Base-by-base conservation (phyloP, 2,797 vertebrate species). In the Cyclopterus lumpus region DNA sequence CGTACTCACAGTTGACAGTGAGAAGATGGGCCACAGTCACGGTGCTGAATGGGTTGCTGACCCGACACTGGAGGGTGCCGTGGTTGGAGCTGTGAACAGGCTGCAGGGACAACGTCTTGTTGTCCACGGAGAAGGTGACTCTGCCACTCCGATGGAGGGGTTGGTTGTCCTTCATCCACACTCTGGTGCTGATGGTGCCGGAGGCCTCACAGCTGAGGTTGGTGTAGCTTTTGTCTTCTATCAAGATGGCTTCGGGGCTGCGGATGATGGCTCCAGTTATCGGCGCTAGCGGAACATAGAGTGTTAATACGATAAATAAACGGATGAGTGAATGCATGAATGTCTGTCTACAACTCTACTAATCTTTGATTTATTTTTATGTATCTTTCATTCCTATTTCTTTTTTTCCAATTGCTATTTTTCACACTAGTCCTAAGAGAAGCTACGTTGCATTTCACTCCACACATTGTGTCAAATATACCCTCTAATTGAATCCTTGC, bases 41-140 rank as follows among this genome's bases (percentile, higher is more conserved):
- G 59, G 26, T 68, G 88, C 88, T 93, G 80, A 94, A 83, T 0
- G 83, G 92, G 80, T 93, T 94, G 83, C 90, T 92, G 88, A 94
- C 72, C 51, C 20, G 81, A 82, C 94, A 94, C 71, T 79, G 67
- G 73, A 91, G 94, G 73, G 49, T 79, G 54, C 92, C 90, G 0
- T 74, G 78, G 81, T 82, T 69, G 63, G 72, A 78, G 78, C 77
- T 86, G 70, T 82, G 48, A 20, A 93, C 92, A 2, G 77, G 91
- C 0, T 55, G 73, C 36, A 94, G 74, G 70, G 59, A 82, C 15
- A 93, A 64, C 0, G 59, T 90, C 15, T 30, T 79, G 64, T 90
- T 93, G 83, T 85, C 79, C 1, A 15, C 0, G 24, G 90, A 91
- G 72, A 94, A 71, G 74, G 65, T 90, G 59, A 92, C 32, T 48